Evolutionary conservation across 2,113 vertebrate species (phyloP).

Genomic region (Nothocercus julius): DNA sequence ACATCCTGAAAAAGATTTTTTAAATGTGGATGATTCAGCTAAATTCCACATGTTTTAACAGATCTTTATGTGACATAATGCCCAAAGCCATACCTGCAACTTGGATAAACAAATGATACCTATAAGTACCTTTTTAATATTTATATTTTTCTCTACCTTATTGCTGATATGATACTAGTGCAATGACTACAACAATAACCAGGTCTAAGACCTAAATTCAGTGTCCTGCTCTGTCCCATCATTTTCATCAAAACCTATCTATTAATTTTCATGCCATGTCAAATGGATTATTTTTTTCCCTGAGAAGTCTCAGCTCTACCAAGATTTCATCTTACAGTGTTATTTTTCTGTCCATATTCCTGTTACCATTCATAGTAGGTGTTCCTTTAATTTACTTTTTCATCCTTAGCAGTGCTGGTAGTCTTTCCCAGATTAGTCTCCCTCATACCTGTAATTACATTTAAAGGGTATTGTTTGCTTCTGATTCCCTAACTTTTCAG

Average conservation of each 20-base stretch:
- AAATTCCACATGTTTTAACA: neutral
- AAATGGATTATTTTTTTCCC: neutral
- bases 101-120: neutral
- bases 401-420: neutral
- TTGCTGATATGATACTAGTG: neutral
- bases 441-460: neutral
- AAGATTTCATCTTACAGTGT: neutral
- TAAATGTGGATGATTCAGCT: neutral
- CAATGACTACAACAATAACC: neutral
- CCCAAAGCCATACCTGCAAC: neutral
- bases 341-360: neutral
- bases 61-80: neutral
- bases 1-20: neutral
- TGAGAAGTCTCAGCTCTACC: neutral
- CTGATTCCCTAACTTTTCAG: neutral
- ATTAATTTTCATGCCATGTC: neutral
- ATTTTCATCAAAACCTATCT: neutral
- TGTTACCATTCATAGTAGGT: neutral
- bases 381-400: neutral
- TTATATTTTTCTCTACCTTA: neutral
- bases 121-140: neutral
- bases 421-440: neutral
- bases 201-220: neutral
- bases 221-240: neutral
- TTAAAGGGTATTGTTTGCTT: neutral